Evolutionary conservation across 2,113 vertebrate species (phyloP).

Genomic region (Pipra filicauda): DNA sequence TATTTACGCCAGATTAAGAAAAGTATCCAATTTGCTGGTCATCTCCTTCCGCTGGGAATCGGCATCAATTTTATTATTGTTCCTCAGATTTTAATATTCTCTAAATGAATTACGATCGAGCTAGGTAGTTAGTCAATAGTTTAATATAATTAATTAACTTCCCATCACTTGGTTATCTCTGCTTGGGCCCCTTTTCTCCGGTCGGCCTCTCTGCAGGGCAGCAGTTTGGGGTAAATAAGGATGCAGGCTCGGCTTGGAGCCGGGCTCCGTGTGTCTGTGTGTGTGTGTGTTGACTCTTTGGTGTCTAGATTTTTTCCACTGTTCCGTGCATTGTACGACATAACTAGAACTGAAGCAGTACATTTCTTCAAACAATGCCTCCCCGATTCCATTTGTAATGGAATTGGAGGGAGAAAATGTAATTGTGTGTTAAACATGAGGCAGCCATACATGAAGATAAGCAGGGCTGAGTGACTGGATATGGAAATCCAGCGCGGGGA

Average conservation of each 20-base stretch:
- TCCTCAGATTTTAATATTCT: slow-evolving; percentile 84
- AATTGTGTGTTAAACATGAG: slow-evolving; percentile 73
- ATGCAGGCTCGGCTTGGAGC: background rate
- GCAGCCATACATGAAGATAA: slow-evolving; percentile 77
- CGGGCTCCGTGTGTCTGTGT: background rate
- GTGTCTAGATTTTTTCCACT: slow-evolving; percentile 63
- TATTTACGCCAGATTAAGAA: slow-evolving; percentile 90
- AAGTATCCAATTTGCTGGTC: slow-evolving; percentile 84
- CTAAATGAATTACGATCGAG: slow-evolving; percentile 83
- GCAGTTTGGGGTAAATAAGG: slow-evolving; percentile 32
- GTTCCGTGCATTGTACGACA: slow-evolving; percentile 73
- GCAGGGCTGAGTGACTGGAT: slow-evolving; percentile 63
- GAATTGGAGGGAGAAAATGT: slow-evolving; percentile 78
- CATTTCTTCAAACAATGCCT: slow-evolving; percentile 80
- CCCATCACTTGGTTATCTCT: slow-evolving; percentile 70
- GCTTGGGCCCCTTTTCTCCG: background rate
- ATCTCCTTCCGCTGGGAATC: slow-evolving; percentile 81
- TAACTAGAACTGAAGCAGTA: slow-evolving; percentile 76
- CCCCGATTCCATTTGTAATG: slow-evolving; percentile 78
- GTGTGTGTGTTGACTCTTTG: slow-evolving; percentile 57
- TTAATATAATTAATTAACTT: slow-evolving; percentile 85
- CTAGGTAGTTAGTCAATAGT: slow-evolving; percentile 84
- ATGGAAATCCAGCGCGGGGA: slow-evolving; percentile 63
- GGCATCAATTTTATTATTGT: slow-evolving; percentile 87
- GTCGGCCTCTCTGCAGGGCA: slow-evolving; percentile 16